Evolutionary conservation across 2,113 vertebrate genomes (phyloP).

Genomic region (Sisor rabdophorus): DNA sequence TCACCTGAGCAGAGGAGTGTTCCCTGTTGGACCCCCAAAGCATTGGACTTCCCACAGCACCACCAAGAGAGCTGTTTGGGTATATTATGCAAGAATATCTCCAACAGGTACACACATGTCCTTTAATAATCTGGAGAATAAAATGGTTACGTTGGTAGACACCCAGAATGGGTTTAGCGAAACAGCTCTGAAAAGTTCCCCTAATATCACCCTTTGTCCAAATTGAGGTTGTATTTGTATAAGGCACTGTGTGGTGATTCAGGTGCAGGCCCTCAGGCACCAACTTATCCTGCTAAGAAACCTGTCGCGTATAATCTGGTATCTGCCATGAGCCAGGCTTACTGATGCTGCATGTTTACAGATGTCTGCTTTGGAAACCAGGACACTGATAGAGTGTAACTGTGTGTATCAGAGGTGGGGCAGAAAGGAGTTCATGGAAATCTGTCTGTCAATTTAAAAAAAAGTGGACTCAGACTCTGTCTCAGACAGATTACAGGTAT

Average conservation of each 20-base stretch:
- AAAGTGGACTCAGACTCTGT: slow-evolving; percentile 1
- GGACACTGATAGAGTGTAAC: slow-evolving; percentile 58
- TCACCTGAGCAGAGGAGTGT: neutral
- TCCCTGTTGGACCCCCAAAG: neutral
- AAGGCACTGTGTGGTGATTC: slow-evolving; percentile 68
- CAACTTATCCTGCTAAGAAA: slow-evolving; percentile 63
- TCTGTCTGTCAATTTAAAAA: slow-evolving; percentile 8
- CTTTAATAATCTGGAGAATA: slow-evolving; percentile 42
- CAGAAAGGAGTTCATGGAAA: slow-evolving; percentile 24
- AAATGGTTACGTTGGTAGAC: slow-evolving; percentile 15
- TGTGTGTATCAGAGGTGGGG: slow-evolving; percentile 55
- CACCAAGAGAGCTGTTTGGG: neutral
- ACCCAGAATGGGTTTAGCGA: slow-evolving; percentile 37
- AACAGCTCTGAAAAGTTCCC: slow-evolving; percentile 34
- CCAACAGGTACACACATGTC: slow-evolving; percentile 29
- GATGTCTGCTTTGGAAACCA: slow-evolving; percentile 69
- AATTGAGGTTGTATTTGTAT: slow-evolving; percentile 48
- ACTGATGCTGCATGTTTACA: slow-evolving; percentile 73
- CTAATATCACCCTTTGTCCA: slow-evolving; percentile 24
- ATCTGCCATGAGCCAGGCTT: slow-evolving; percentile 72
- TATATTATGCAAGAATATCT: slow-evolving; percentile 24
- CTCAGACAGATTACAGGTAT: slow-evolving; percentile 33
- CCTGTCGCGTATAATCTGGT: slow-evolving; percentile 66
- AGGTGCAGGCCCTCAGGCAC: slow-evolving; percentile 80
- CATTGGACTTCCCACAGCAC: slow-evolving; percentile 3